Conservation (phyloP, 2,797 vertebrate genomes). For the Gymnoscopelus microlampas region DNA sequence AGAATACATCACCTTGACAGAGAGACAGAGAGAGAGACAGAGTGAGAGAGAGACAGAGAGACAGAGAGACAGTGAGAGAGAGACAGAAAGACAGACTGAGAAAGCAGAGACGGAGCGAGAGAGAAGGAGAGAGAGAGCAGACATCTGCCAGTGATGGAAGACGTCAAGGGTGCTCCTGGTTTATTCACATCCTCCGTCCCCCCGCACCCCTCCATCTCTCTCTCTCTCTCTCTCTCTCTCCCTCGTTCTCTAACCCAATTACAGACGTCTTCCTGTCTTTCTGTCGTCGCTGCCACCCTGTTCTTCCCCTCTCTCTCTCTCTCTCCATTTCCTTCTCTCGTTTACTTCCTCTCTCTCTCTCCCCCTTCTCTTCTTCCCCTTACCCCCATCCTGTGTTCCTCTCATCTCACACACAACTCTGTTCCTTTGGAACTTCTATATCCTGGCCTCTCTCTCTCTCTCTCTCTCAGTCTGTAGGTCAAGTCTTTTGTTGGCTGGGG, state of each 20-base stretch:
- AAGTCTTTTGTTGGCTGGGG: constrained; percentile 53
- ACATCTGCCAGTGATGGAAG: constrained; percentile 67
- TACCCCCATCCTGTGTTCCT: too few species aligned
- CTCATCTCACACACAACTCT: constrained; percentile 7
- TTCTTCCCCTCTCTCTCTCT: too few species aligned
- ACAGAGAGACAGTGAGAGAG: not conserved
- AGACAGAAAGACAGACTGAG: too few species aligned
- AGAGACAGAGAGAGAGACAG: constrained; percentile 30
- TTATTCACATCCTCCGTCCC: too few species aligned
- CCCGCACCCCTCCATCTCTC: too few species aligned
- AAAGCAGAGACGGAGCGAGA: not conserved
- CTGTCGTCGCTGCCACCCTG: constrained; percentile 30
- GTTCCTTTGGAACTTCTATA: too few species aligned
- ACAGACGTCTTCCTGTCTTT: constrained; percentile 8
- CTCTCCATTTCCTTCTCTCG: too few species aligned
- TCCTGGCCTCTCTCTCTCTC: too few species aligned
- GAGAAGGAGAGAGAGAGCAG: constrained; percentile 33
- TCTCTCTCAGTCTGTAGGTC: constrained; percentile 33
- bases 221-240: not conserved
- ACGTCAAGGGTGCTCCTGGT: constrained; percentile 77
- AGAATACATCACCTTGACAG: constrained; percentile 9
- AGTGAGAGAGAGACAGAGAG: not conserved
- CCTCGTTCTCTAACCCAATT: too few species aligned
- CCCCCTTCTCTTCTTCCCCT: not conserved
- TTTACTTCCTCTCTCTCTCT: constrained; percentile 18